These are phyloP conservation scores for Cosmorhoe ocellata DNA, from an alignment of 2,888 invertebrate genomes.

Conservation along the genomic window DNA sequence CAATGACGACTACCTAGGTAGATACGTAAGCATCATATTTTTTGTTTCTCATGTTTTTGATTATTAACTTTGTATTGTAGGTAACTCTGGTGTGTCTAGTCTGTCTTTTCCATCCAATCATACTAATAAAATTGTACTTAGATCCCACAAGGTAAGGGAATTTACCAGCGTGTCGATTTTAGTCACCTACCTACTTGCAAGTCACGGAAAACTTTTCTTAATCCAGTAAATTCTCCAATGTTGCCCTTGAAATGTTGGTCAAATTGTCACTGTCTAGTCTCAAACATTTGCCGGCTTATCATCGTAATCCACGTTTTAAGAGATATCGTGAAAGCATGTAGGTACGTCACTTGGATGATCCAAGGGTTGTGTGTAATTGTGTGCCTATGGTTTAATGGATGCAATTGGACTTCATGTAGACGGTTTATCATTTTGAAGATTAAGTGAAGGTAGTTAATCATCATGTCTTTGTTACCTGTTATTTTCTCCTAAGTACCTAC, in stretches of 20 bases:
- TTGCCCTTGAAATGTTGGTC: conserved; percentile 20
- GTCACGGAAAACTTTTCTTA: not conserved
- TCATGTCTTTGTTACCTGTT: not conserved
- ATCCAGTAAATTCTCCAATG: conserved; percentile 3
- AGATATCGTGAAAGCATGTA: conserved; percentile 26
- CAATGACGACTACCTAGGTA: too few relatives aligned
- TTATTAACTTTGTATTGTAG: too few relatives aligned
- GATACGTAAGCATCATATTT: too few relatives aligned
- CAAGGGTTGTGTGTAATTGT: conserved; percentile 28
- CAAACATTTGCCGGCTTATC: conserved; percentile 22
- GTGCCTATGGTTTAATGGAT: conserved; percentile 46
- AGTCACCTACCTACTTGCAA: too few relatives aligned
- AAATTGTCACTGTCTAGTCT: conserved; percentile 22
- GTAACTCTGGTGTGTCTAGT: too few relatives aligned
- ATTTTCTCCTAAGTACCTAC: too few relatives aligned
- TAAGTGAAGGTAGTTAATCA: conserved; percentile 26
- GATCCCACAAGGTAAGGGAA: too few relatives aligned
- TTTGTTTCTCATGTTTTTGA: too few relatives aligned
- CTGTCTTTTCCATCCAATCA: too few relatives aligned
- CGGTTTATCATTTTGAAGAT: too few relatives aligned
- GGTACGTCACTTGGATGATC: conserved; percentile 20
- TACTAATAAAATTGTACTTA: too few relatives aligned
- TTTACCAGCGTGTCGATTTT: too few relatives aligned
- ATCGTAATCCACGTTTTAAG: conserved; percentile 17
- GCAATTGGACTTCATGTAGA: conserved; percentile 33